A percentile compares a stretch with the other conserved stretches of the same genome.
Evolutionary conservation across 2,113 vertebrate genomes (phyloP).

Genomic region (Pagrus major): DNA sequence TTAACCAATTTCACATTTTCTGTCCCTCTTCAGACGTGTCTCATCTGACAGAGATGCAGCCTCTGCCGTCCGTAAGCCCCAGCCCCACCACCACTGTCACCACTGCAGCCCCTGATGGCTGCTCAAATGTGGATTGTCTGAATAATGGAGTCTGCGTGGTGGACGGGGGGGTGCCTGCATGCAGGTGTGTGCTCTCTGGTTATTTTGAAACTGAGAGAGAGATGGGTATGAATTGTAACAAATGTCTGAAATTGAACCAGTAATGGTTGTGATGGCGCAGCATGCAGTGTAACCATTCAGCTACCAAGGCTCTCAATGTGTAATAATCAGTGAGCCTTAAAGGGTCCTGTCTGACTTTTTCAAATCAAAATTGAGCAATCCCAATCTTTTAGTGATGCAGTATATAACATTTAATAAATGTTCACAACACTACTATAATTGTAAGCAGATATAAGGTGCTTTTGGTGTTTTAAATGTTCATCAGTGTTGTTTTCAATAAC

Average conservation of each 20-base stretch:
- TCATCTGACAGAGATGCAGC: conserved; percentile 81
- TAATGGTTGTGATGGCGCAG: too few relatives aligned
- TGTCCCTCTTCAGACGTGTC: conserved; percentile 86
- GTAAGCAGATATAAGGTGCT: not conserved
- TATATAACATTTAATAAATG: not conserved
- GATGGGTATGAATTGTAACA: too few relatives aligned
- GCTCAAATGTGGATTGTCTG: conserved; percentile 81
- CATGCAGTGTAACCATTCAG: too few relatives aligned
- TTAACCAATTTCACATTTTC: not conserved
- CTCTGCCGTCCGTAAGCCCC: too few relatives aligned
- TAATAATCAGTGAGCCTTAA: too few relatives aligned
- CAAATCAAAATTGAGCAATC: too few relatives aligned
- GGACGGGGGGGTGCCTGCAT: conserved; percentile 57
- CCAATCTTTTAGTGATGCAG: too few relatives aligned
- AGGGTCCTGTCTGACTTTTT: too few relatives aligned
- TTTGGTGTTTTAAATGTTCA: not conserved
- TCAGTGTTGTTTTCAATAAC: not conserved
- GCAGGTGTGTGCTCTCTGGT: conserved; percentile 85
- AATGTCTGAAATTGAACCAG: too few relatives aligned
- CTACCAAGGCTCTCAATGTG: too few relatives aligned
- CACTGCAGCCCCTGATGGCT: conserved; percentile 40
- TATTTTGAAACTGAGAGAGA: too few relatives aligned
- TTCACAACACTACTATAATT: not conserved
- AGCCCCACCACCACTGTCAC: not conserved
- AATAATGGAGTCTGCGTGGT: conserved; percentile 87